Base-by-base conservation (phyloP, 2,888 invertebrate genomes). In the Diaperis boleti region DNA sequence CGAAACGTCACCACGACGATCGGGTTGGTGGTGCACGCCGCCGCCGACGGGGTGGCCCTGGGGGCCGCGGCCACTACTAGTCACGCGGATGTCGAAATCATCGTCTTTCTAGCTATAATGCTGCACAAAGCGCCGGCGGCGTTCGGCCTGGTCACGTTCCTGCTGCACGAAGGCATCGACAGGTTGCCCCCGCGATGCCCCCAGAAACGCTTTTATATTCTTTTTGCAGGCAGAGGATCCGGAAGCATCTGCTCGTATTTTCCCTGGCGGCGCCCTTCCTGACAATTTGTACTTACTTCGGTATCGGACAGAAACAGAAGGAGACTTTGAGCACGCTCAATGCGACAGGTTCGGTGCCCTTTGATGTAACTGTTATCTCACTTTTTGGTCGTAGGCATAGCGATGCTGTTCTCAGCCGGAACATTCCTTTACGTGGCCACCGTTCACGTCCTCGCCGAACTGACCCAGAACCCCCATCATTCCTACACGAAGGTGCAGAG, bases 351-450 rank as follows among this genome's bases (percentile, higher is more conserved):
- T n/a, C n/a, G n/a, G n/a, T n/a, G 29, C 14, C n/a, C 31, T 54
- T 45, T 4, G 31, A 33, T 55, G 49, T 41, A 4, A 41, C 1
- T 15, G 8, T n/a, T 26, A 26, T 6, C n/a, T 1, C 20, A 20
- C 8, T 13, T 33, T 2, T 10, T 33, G n/a, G n/a, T 80, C 80
- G 0, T 79, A 88, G 87, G 92, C 56, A 89, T 98, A 62, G 96
- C 98, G 0, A 97, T 99, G 97, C 82, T 99, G 26, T 99, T 99
- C 82, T 98, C 98, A 37, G 99, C 98, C 0, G 99, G 99, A 0
- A 99, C 99, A 8, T 99, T 99, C 83, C 85, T 99, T 0, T 99
- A 98, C 79, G 99, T 99, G 1, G 96, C 99, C 0, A 98, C 98
- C 0, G 98, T 99, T 0, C 99, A 99, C 81, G 98, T 99, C 0